Conservation (phyloP, 2,797 vertebrate species). For the Leontopithecus rosalia region DNA sequence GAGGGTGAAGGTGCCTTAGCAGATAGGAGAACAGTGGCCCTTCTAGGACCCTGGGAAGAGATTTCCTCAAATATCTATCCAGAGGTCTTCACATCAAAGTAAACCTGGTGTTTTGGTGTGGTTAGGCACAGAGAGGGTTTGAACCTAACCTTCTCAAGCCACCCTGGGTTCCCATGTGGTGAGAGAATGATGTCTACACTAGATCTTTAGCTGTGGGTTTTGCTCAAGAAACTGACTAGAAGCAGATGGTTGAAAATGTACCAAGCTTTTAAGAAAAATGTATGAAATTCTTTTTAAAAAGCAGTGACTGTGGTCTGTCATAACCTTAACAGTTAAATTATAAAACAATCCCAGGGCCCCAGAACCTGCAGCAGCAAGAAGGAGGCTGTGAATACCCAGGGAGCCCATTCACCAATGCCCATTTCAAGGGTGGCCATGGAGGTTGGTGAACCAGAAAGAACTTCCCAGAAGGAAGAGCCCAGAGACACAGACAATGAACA, state of each 20-base stretch:
- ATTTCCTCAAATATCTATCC: not conserved
- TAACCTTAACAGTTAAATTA: not conserved
- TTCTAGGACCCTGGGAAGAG: not conserved
- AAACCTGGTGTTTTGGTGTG: not conserved
- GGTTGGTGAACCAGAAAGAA: not conserved
- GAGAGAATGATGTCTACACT: not conserved
- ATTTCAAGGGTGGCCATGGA: not conserved
- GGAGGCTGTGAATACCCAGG: not conserved
- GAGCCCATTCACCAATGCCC: not conserved
- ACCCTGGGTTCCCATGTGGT: not conserved
- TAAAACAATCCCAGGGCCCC: not conserved
- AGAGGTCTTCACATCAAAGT: not conserved
- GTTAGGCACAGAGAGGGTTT: not conserved
- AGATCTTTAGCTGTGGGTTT: slow-evolving; percentile 4
- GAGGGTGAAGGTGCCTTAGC: not conserved
- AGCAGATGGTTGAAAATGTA: not conserved
- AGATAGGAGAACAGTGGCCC: accelerated
- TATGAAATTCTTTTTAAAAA: not conserved
- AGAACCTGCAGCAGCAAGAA: not conserved
- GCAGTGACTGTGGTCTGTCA: no score
- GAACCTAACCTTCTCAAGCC: not conserved
- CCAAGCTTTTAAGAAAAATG: not conserved
- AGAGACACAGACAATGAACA: not conserved
- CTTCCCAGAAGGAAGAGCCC: not conserved
- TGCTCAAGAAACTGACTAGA: not conserved